A percentile compares a stretch with the other conserved stretches of the same genome.
These are phyloP conservation scores for Euclidia mi DNA, from an alignment of 2,888 invertebrate species.

Conservation along the genomic window DNA sequence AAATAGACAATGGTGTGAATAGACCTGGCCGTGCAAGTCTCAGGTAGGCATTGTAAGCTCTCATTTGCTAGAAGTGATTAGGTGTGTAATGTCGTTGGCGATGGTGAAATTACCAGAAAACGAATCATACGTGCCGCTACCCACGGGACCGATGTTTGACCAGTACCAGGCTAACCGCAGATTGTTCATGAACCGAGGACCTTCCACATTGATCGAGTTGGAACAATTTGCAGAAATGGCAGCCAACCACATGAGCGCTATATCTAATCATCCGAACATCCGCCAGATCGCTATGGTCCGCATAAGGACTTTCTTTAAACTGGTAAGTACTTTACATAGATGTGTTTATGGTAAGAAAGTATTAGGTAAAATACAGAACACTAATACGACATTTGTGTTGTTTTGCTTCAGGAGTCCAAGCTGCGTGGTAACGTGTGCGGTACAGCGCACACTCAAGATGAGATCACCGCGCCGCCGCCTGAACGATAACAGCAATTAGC, in stretches of 20 bases:
- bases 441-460: conserved; percentile 62
- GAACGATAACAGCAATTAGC: conserved; percentile 52
- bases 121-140: conserved; percentile 19
- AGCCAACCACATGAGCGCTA: conserved; percentile 32
- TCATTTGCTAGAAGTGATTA: conserved; percentile 33
- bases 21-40: conserved; percentile 10
- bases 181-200: conserved; percentile 12
- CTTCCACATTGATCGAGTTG: conserved; percentile 42
- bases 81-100: conserved; percentile 22
- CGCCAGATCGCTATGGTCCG: conserved; percentile 54
- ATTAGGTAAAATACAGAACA: too few species aligned
- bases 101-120: conserved; percentile 49
- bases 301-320: conserved; percentile 51
- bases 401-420: conserved; percentile 65
- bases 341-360: too few species aligned
- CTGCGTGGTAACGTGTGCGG: conserved; percentile 60
- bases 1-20: conserved; percentile 46
- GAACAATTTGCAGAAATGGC: conserved; percentile 50
- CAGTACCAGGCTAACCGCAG: conserved; percentile 11
- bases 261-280: conserved; percentile 17
- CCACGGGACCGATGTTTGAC: conserved; percentile 16
- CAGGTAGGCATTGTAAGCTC: conserved; percentile 32
- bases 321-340: conserved; percentile 52
- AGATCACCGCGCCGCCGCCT: conserved; percentile 66
- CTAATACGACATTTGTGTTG: background rate